Conservation (phyloP, 2,113 vertebrate species). For the Ciconia stormi region DNA sequence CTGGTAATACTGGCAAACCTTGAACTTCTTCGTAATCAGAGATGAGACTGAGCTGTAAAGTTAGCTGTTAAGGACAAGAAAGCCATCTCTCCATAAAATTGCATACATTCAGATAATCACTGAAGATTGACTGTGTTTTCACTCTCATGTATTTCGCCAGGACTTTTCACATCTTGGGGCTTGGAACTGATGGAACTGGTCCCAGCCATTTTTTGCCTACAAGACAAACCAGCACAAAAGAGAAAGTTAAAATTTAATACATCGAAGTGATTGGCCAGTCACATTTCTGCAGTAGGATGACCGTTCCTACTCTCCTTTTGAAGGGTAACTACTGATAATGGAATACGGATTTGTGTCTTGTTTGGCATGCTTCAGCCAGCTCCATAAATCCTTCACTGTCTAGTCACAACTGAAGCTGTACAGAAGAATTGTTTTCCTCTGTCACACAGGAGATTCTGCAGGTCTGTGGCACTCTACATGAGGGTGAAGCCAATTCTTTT, state of each 20-base stretch:
- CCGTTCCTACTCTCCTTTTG: not conserved
- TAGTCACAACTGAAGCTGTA: not conserved
- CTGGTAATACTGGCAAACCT: not conserved
- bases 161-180: slow-evolving; percentile 51
- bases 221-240: slow-evolving; percentile 7
- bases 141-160: not conserved
- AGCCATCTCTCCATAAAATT: not conserved
- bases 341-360: not conserved
- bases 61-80: not conserved
- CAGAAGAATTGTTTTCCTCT: not conserved
- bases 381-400: not conserved
- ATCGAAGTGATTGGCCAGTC: not conserved
- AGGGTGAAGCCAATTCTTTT: not conserved
- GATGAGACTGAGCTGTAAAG: not conserved
- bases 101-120: not conserved
- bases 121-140: not conserved
- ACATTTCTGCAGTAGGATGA: not conserved
- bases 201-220: slow-evolving; percentile 80
- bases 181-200: slow-evolving; percentile 53
- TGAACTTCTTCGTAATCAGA: not conserved
- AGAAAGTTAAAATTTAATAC: not conserved
- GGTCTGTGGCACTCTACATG: not conserved
- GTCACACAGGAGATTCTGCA: not conserved
- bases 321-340: not conserved
- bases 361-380: not conserved